Conservation (phyloP, 1,140 invertebrate species). For the Zaprionus africanus region DNA sequence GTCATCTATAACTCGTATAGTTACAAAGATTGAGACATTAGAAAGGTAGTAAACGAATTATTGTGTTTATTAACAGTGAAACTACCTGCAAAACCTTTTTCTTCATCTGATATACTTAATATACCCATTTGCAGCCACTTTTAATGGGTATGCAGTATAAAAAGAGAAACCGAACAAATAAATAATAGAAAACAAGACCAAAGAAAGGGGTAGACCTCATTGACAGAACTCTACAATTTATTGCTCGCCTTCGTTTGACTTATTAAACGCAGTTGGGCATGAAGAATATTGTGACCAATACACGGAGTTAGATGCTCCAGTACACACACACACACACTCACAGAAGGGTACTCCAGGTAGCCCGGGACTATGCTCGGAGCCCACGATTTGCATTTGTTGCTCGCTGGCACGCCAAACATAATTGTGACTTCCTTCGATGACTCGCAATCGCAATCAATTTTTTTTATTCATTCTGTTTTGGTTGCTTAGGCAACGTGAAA, state of each 20-base stretch:
- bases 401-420: constrained; percentile 73
- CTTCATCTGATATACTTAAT: not conserved
- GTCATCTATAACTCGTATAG: too few species aligned
- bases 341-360: constrained; percentile 4
- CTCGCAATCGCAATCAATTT: constrained; percentile 71
- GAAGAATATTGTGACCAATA: constrained; percentile 62
- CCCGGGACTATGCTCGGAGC: constrained; percentile 40
- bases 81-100: too few species aligned
- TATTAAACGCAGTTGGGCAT: constrained; percentile 74
- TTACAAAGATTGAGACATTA: too few species aligned
- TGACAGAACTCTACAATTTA: constrained; percentile 59
- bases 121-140: not conserved
- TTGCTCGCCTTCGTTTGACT: constrained; percentile 58
- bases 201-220: constrained; percentile 64
- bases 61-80: too few species aligned
- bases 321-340: constrained; percentile 18
- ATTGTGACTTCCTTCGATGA: constrained; percentile 63
- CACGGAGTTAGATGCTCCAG: constrained; percentile 41
- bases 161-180: constrained; percentile 36
- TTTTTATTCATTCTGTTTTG: constrained; percentile 11
- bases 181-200: constrained; percentile 13
- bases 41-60: too few species aligned
- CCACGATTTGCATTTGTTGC: constrained; percentile 78
- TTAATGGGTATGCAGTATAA: not conserved
- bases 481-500: constrained; percentile 78